Evolutionary conservation across 2,888 invertebrate species (phyloP).

Genomic region (Tiphia femorata): DNA sequence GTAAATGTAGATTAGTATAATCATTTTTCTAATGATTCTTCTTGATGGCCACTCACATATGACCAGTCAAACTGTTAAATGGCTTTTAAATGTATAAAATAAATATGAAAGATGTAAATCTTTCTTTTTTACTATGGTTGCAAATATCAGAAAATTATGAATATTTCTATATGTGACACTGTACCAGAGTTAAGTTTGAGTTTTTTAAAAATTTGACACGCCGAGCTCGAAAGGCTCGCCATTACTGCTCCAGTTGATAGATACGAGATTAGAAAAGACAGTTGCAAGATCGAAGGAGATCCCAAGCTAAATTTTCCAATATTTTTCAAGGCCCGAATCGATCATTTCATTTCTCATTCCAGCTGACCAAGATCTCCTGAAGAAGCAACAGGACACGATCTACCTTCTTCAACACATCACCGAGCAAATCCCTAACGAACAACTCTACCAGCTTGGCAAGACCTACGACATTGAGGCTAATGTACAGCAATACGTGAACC

Average conservation of each 20-base stretch:
- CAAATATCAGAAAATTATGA: no score
- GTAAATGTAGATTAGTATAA: no score
- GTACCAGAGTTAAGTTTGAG: no score
- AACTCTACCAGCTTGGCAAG: slow-evolving; percentile 73
- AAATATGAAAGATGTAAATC: no score
- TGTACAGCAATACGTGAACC: slow-evolving; percentile 72
- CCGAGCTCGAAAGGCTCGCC: no score
- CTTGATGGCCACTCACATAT: no score
- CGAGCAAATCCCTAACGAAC: slow-evolving; percentile 73
- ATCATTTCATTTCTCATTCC: slow-evolving; percentile 32
- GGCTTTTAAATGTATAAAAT: no score
- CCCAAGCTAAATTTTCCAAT: neutral
- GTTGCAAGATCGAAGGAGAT: neutral
- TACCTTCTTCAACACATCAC: slow-evolving; percentile 73
- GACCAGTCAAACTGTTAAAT: no score
- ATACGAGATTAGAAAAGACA: neutral
- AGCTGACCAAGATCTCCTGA: slow-evolving; percentile 73
- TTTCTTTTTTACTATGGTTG: no score
- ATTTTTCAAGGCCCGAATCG: slow-evolving; percentile 1
- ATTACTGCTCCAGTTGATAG: neutral
- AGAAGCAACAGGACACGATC: slow-evolving; percentile 70
- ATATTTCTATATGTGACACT: no score
- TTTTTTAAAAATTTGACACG: no score
- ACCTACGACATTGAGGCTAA: slow-evolving; percentile 74
- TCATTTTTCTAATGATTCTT: no score